phyloP scores from a whole-genome alignment of 2,888 invertebrate species.

The Oxycera nigricornis region DNA sequence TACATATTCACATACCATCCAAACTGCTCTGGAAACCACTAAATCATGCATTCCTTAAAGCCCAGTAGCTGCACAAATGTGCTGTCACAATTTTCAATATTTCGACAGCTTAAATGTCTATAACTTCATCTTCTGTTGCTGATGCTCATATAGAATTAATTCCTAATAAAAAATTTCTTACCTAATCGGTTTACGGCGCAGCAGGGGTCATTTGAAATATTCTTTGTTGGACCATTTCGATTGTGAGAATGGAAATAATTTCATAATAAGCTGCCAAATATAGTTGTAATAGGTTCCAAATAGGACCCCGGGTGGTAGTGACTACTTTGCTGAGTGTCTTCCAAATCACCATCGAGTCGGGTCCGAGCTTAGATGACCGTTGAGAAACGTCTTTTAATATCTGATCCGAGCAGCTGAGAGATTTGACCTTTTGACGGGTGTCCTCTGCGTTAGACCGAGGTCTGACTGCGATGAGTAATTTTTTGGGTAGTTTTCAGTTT shows the following conservation, averaged over 20 bases:
- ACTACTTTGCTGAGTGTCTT: conserved; percentile 4
- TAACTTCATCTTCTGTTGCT: neutral
- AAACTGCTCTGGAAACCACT: too few species aligned
- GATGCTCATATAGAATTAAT: conserved; percentile 38
- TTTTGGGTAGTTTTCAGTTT: neutral
- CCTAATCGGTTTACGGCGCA: conserved; percentile 40
- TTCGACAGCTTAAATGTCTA: neutral
- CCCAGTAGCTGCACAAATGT: conserved; percentile 36
- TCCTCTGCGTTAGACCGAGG: neutral
- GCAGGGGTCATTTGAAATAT: neutral
- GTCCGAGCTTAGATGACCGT: conserved; percentile 4
- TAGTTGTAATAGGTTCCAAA: conserved; percentile 32
- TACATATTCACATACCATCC: too few species aligned
- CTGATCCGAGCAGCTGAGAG: neutral
- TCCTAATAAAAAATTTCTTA: conserved; percentile 28
- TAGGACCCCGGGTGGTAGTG: conserved; percentile 32
- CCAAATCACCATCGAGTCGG: neutral
- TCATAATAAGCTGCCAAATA: conserved; percentile 28
- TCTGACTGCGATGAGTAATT: neutral
- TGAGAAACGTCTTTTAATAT: conserved; percentile 16
- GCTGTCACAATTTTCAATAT: conserved; percentile 3
- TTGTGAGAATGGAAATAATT: conserved; percentile 29
- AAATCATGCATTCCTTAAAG: too few species aligned
- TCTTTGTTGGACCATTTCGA: neutral
- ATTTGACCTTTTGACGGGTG: neutral